Percentiles rank a stretch among this genome's conserved stretches.
Conservation (phyloP, 2,888 invertebrate genomes). For the Mylabris sibirica region DNA sequence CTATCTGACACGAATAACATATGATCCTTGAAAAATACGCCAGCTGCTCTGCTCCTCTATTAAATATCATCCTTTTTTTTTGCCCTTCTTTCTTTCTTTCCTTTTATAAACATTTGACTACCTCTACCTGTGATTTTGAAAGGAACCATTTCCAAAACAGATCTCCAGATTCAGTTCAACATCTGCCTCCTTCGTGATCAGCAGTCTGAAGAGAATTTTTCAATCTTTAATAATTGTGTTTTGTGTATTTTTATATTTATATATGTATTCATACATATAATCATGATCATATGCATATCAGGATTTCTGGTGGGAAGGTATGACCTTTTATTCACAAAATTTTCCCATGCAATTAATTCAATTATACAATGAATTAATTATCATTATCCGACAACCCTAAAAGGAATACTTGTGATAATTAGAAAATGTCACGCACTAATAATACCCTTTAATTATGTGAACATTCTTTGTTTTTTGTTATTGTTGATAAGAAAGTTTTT, state of each 20-base stretch:
- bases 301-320: constrained; percentile 68
- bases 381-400: not conserved
- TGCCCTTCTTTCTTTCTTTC: constrained; percentile 41
- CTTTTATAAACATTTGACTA: constrained; percentile 39
- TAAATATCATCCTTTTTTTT: constrained; percentile 25
- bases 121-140: constrained; percentile 56
- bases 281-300: constrained; percentile 69
- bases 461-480: not conserved
- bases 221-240: constrained; percentile 22
- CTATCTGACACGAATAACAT: constrained; percentile 25
- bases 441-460: not conserved
- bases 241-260: constrained; percentile 37
- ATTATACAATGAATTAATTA: constrained; percentile 14
- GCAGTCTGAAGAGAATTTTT: constrained; percentile 20
- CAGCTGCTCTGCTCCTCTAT: constrained; percentile 47
- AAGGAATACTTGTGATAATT: not conserved
- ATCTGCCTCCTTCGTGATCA: constrained; percentile 53
- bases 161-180: constrained; percentile 53
- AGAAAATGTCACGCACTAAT: not conserved
- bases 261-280: constrained; percentile 37
- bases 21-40: constrained; percentile 42
- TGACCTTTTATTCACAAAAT: constrained; percentile 24
- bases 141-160: constrained; percentile 42
- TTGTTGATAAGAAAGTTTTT: not conserved
- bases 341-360: constrained; percentile 5